Base-by-base conservation (phyloP, 2,797 vertebrate genomes). In the Cirrhinus mrigala region DNA sequence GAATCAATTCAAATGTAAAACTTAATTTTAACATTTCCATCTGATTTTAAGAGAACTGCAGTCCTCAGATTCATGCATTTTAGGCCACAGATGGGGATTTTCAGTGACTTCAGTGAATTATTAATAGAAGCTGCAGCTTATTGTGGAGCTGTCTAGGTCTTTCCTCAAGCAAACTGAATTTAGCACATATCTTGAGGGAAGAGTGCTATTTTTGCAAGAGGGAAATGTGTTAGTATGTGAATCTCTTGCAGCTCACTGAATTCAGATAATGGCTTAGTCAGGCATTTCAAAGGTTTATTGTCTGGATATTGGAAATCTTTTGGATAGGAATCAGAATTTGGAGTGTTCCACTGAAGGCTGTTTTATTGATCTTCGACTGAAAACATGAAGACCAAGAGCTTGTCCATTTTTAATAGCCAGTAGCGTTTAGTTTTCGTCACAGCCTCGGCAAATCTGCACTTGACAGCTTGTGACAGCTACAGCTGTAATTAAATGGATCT, bases 51-150 rank as follows among this genome's bases (percentile, higher is more conserved):
- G 50, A n/a, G 18, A 54, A 22, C 50, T 71, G 56, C 24, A 75
- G 22, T 84, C 11, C 60, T 69, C 12, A 60, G 40, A 68, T 52
- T 6, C 14, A 75, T 44, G 20, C 52, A n/a, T 81, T 60, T 24
- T 24, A 56, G 29, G 37, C 14, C 6, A 46, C 48, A 84, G 24
- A 29, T 8, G 73, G 56, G 22, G 52, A 82, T 78, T 87, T 87
- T 71, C n/a, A 78, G 46, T 46, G 44, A 29, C 78, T 33, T 37
- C 3, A 20, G 27, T 85, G 6, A 82, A 78, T 78, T 78, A 82
- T 81, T 87, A 87, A 84, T 64, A 24, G 9, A 44, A 4, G 22
- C 27, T 68, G 33, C 18, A 33, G 18, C 16, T 9, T 81, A 64
- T 20, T 66, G 44, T 50, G 79, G 48, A 1, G 62, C 62, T 46